A percentile compares a stretch with the other conserved stretches of the same genome.
phyloP scores from a whole-genome alignment of 1,140 invertebrate species.

The Bicyclus anynana region DNA sequence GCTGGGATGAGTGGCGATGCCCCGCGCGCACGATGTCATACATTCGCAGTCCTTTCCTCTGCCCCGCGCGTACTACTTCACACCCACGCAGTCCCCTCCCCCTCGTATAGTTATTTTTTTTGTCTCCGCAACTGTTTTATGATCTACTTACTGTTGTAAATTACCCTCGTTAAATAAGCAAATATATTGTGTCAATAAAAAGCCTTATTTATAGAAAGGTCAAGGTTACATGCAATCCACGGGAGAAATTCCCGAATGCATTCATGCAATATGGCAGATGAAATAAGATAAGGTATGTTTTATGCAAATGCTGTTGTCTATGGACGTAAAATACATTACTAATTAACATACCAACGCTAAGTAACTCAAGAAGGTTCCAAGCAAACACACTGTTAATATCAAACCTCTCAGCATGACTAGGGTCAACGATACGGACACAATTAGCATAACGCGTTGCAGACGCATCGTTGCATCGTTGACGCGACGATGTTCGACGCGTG shows the following conservation, averaged over 20 bases:
- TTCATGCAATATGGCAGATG: not conserved
- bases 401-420: constrained; percentile 11
- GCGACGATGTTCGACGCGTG: constrained; percentile 3
- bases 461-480: not conserved
- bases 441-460: constrained; percentile 17
- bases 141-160: too few species aligned
- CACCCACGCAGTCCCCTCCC: too few species aligned
- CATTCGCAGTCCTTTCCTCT: too few species aligned
- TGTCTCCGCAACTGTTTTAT: too few species aligned
- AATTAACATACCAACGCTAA: not conserved
- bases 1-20: too few species aligned
- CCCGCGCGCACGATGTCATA: too few species aligned
- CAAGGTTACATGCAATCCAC: not conserved
- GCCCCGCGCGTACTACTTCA: too few species aligned
- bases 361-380: not conserved
- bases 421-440: constrained; percentile 11
- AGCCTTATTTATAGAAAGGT: too few species aligned
- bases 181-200: too few species aligned
- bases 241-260: not conserved
- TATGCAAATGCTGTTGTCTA: not conserved
- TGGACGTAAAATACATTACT: not conserved
- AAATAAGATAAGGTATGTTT: not conserved
- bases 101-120: too few species aligned
- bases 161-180: too few species aligned
- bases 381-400: constrained; percentile 5